Evolutionary conservation across 2,888 invertebrate genomes (phyloP).

Genomic region (Automeris io): DNA sequence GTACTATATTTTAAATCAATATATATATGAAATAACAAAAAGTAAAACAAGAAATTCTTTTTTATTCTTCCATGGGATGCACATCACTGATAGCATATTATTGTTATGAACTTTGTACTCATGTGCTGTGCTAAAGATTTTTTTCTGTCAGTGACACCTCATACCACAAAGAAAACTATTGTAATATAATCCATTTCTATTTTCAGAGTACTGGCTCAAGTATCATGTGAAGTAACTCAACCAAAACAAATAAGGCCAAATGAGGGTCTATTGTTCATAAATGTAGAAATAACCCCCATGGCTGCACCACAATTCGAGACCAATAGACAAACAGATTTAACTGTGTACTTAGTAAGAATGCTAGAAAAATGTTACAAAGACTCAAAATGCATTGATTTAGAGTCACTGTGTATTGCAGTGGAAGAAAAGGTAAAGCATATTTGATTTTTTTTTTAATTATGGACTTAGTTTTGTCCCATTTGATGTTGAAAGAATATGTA

Average conservation of each 20-base stretch:
- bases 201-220: constrained; percentile 89
- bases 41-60: too few species aligned
- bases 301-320: constrained; percentile 90
- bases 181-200: neutral
- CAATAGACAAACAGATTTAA: constrained; percentile 83
- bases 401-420: constrained; percentile 95
- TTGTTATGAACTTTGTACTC: too few species aligned
- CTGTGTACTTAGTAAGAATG: constrained; percentile 85
- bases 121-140: too few species aligned
- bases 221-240: constrained; percentile 90
- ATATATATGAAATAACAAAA: too few species aligned
- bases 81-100: too few species aligned
- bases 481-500: too few species aligned
- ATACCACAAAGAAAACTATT: too few species aligned
- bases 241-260: constrained; percentile 91
- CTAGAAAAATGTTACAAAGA: constrained; percentile 94
- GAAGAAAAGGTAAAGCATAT: constrained; percentile 85
- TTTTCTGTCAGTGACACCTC: too few species aligned
- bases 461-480: neutral
- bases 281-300: constrained; percentile 91
- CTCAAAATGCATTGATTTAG: constrained; percentile 93
- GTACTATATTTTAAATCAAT: too few species aligned
- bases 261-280: constrained; percentile 91
- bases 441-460: neutral
- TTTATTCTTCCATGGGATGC: too few species aligned